These are phyloP conservation scores for Noctuana brunneofusca DNA, from an alignment of 2,888 invertebrate genomes.

Conservation along the genomic window DNA sequence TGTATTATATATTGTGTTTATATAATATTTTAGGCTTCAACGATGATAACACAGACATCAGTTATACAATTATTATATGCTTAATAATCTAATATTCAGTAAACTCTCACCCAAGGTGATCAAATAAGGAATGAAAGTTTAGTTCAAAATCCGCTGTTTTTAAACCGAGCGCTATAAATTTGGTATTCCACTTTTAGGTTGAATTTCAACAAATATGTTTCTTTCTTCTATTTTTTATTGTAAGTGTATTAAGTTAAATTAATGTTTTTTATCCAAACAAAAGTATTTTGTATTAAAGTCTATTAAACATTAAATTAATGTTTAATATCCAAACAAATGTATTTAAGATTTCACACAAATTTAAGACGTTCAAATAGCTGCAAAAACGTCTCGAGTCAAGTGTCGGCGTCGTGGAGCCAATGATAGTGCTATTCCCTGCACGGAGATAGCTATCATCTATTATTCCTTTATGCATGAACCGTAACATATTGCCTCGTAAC, in stretches of 20 bases:
- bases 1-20: background rate
- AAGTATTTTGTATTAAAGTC: too few relatives aligned
- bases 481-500: slow-evolving; percentile 20
- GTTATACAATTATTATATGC: background rate
- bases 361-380: background rate
- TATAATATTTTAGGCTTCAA: slow-evolving; percentile 2
- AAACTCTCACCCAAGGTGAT: too few relatives aligned
- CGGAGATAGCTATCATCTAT: slow-evolving; percentile 23
- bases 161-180: too few relatives aligned
- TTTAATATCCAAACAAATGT: too few relatives aligned
- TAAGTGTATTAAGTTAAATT: too few relatives aligned
- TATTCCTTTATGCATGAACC: slow-evolving; percentile 24
- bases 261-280: too few relatives aligned
- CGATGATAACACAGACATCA: slow-evolving; percentile 1
- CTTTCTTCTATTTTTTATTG: too few relatives aligned
- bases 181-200: too few relatives aligned
- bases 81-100: slow-evolving; percentile 1
- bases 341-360: background rate
- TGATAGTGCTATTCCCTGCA: slow-evolving; percentile 23
- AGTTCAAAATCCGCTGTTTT: background rate
- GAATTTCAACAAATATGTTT: too few relatives aligned
- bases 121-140: too few relatives aligned
- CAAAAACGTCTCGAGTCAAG: slow-evolving; percentile 10
- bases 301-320: too few relatives aligned
- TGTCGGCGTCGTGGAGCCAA: slow-evolving; percentile 10